Percentiles rank a stretch among this genome's conserved stretches.
Conservation (phyloP, 2,888 invertebrate genomes). For the Girardia tigrina region DNA sequence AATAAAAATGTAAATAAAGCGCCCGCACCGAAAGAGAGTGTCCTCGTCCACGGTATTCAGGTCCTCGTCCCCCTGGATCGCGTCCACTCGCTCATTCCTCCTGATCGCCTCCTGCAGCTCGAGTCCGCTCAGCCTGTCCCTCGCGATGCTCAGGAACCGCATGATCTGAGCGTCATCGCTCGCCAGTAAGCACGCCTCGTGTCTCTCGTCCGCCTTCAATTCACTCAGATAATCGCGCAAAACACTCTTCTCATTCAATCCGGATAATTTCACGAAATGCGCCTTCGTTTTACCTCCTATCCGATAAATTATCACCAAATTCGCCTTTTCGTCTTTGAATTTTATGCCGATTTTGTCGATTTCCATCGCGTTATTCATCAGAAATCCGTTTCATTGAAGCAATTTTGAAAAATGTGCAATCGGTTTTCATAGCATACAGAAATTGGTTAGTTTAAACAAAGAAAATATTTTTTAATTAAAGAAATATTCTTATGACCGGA, state of each 20-base stretch:
- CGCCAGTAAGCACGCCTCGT: not conserved
- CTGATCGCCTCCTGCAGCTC: slow-evolving; percentile 48
- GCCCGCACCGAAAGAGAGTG: slow-evolving; percentile 42
- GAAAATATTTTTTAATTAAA: no score
- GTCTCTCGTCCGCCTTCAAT: not conserved
- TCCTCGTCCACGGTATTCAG: slow-evolving; percentile 50
- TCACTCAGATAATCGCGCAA: not conserved
- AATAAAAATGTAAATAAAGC: no score
- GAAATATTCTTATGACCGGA: no score
- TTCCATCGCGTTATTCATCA: not conserved
- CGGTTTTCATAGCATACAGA: no score
- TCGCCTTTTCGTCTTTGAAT: not conserved
- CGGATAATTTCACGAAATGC: not conserved
- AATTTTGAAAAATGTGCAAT: no score
- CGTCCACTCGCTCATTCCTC: slow-evolving; percentile 39
- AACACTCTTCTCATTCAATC: not conserved
- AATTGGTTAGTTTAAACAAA: no score
- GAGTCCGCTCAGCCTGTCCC: slow-evolving; percentile 50
- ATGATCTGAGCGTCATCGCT: slow-evolving; percentile 44
- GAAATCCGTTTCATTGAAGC: no score
- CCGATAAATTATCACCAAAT: not conserved
- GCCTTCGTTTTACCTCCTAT: not conserved
- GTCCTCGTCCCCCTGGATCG: slow-evolving; percentile 39
- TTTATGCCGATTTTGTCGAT: not conserved
- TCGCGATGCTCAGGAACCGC: slow-evolving; percentile 51